These are phyloP conservation scores for Rhipidura dahli DNA, from an alignment of 2,113 vertebrate genomes.

Conservation along the genomic window DNA sequence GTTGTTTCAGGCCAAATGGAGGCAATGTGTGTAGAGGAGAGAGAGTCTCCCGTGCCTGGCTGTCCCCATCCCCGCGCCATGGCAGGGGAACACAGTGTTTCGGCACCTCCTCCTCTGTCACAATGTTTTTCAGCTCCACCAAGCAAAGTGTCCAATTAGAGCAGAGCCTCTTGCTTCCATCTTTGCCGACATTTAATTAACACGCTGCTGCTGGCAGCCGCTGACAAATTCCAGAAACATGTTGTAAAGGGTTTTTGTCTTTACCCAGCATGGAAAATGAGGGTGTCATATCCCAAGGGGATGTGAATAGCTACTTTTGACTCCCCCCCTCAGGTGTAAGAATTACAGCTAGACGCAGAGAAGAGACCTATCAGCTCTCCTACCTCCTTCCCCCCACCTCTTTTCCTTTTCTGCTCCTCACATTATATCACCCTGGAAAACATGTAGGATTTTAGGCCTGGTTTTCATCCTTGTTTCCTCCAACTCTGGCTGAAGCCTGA, in stretches of 20 bases:
- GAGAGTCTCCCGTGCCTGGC: neutral
- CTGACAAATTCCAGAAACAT: slow-evolving; percentile 80
- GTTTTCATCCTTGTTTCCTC: neutral
- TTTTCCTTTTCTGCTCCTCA: neutral
- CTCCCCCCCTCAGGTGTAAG: slow-evolving; percentile 65
- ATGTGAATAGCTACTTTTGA: slow-evolving; percentile 75
- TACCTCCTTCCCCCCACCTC: neutral
- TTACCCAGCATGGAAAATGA: slow-evolving; percentile 78
- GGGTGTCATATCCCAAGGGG: slow-evolving; percentile 70
- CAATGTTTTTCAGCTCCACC: slow-evolving; percentile 77
- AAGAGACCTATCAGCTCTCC: slow-evolving; percentile 39
- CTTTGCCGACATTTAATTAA: slow-evolving; percentile 81
- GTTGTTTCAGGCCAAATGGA: slow-evolving; percentile 28
- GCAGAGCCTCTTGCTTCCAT: slow-evolving; percentile 76
- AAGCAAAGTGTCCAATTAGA: slow-evolving; percentile 82
- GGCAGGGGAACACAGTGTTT: slow-evolving; percentile 20
- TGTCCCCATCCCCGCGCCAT: neutral
- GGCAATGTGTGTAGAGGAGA: neutral
- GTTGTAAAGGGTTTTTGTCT: slow-evolving; percentile 80
- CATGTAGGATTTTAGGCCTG: neutral
- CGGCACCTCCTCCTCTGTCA: slow-evolving; percentile 74
- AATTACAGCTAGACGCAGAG: neutral
- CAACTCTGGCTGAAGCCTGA: neutral
- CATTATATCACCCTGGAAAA: slow-evolving; percentile 5
- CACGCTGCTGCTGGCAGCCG: slow-evolving; percentile 77